Evolutionary conservation across 2,888 invertebrate species (phyloP).

Genomic region (Metallyticus violacea): DNA sequence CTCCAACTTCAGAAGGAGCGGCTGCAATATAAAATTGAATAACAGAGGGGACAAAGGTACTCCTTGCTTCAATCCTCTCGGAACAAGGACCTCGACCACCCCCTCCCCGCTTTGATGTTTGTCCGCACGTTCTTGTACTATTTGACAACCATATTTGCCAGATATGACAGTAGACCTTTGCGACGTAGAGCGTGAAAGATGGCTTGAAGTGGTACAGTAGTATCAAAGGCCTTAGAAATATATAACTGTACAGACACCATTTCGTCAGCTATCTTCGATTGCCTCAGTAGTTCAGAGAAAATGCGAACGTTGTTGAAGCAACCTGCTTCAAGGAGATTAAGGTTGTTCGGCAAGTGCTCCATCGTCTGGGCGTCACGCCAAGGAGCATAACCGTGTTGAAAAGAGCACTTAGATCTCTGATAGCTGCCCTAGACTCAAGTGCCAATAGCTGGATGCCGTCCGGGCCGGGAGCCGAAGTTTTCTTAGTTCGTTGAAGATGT

Average conservation of each 20-base stretch:
- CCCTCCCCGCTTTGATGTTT: background rate
- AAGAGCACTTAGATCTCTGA: background rate
- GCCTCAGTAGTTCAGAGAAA: constrained; percentile 9
- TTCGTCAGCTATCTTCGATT: constrained; percentile 24
- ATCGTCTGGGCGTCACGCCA: background rate
- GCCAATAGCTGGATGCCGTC: background rate
- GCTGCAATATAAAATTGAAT: constrained; percentile 31
- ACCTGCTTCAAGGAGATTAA: constrained; percentile 38
- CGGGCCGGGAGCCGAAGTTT: background rate
- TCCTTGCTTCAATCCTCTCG: constrained; percentile 31
- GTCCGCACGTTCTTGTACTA: background rate
- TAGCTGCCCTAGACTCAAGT: background rate
- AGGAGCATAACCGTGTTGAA: background rate
- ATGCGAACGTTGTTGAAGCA: constrained; percentile 32
- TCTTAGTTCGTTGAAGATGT: no score
- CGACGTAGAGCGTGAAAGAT: constrained; percentile 1
- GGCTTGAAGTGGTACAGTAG: constrained; percentile 33
- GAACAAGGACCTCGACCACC: background rate
- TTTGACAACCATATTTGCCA: constrained; percentile 19
- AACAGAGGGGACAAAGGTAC: constrained; percentile 31
- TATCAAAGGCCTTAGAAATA: constrained; percentile 37
- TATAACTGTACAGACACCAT: constrained; percentile 29
- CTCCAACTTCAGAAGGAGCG: constrained; percentile 17
- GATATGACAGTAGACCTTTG: background rate
- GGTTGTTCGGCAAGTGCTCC: constrained; percentile 37